phyloP scores from a whole-genome alignment of 1,140 invertebrate species.

The Ceratosolen fusciceps region DNA sequence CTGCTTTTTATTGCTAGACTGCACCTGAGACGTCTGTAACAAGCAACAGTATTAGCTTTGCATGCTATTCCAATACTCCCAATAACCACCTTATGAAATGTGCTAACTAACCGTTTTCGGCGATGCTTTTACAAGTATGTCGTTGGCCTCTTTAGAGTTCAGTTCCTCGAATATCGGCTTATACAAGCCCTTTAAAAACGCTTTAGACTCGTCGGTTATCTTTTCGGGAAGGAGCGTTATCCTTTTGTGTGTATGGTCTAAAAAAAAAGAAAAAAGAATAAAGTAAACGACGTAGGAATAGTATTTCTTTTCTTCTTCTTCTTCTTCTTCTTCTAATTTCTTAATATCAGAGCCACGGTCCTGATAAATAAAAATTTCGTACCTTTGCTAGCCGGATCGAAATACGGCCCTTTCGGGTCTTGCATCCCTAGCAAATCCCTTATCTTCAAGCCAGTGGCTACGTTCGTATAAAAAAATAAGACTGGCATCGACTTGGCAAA shows the following conservation, averaged over 20 bases:
- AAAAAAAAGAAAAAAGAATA: conserved; percentile 52
- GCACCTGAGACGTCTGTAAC: conserved; percentile 53
- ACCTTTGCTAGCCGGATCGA: conserved; percentile 78
- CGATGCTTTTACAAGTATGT: conserved; percentile 83
- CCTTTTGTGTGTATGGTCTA: conserved; percentile 78
- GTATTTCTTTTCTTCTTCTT: too few species aligned
- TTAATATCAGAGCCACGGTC: too few species aligned
- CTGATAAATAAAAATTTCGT: conserved; percentile 37
- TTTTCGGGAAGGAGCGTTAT: conserved; percentile 84
- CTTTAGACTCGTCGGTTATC: conserved; percentile 77
- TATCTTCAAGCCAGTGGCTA: conserved; percentile 77
- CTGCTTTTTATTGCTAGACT: conserved; percentile 51
- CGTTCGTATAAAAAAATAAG: conserved; percentile 83
- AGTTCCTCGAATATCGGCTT: conserved; percentile 77
- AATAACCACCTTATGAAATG: background rate
- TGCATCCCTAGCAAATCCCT: conserved; percentile 77
- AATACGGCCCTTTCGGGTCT: conserved; percentile 70
- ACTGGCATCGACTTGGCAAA: conserved; percentile 82
- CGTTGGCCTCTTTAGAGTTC: conserved; percentile 82
- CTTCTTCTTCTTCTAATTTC: background rate
- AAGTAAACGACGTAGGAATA: background rate
- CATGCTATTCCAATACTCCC: background rate
- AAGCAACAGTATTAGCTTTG: background rate
- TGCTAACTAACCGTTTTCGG: conserved; percentile 72
- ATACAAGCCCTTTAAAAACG: conserved; percentile 78